Evolutionary conservation across 2,113 vertebrate genomes (phyloP).

Genomic region (Panthera tigris): DNA sequence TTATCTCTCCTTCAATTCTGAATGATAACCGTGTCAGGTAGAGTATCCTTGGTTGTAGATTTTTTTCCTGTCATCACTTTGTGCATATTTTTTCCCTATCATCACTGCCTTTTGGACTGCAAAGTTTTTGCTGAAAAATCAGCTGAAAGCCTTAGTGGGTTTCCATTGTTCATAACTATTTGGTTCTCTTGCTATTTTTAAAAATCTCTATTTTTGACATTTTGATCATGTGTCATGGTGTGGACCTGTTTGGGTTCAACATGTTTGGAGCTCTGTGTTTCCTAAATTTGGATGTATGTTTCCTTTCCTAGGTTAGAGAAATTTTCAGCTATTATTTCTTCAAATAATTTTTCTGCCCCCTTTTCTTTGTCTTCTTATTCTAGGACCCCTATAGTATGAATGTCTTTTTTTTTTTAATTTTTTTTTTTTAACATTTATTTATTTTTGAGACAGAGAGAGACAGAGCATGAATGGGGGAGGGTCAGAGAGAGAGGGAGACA

Average conservation of each 20-base stretch:
- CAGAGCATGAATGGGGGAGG: too few species aligned
- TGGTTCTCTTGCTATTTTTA: not conserved
- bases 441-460: too few species aligned
- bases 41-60: not conserved
- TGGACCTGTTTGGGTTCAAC: not conserved
- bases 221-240: not conserved
- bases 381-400: not conserved
- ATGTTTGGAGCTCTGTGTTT: not conserved
- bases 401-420: not conserved
- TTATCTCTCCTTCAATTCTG: not conserved
- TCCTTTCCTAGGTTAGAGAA: not conserved
- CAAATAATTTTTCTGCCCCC: not conserved
- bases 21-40: not conserved
- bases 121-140: not conserved
- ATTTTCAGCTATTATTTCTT: not conserved
- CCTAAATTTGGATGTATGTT: not conserved
- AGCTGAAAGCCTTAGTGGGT: not conserved
- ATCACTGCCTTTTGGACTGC: not conserved
- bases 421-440: too few species aligned
- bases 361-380: not conserved
- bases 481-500: too few species aligned
- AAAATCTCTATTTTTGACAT: not conserved
- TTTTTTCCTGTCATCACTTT: not conserved
- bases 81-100: not conserved
- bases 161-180: not conserved